Evolutionary conservation across 2,888 invertebrate genomes (phyloP), one percentile per base, ranked within the genome.

Genomic region (Rapana venosa): DNA sequence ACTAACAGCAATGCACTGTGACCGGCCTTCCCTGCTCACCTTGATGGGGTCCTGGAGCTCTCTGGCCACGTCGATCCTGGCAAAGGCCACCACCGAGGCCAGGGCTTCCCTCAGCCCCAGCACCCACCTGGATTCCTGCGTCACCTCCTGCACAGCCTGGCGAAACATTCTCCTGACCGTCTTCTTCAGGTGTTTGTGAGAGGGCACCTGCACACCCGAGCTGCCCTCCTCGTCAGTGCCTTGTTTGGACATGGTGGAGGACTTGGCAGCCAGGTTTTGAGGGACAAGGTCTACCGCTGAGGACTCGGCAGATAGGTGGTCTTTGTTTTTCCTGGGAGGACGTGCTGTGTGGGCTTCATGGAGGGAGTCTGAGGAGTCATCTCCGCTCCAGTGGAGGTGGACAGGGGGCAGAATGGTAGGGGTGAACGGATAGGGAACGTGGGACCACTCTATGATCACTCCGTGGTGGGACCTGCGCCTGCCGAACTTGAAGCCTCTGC

Each of bases 61-160:
- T 35, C 66, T 58, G n/a, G n/a, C 11, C 20, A 88, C 35, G 30
- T 88, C 88, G 6, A 83, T 0, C 61, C 81, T 61, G 58, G 88
- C 58, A 20, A 79, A 77, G 61, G 61, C 88, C 20, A 83, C 30
- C 13, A 58, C 83, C 22, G 66, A 30, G 36, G 88, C 88, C 61
- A 88, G 36, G 61, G 66, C 35, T n/a, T 56, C 83, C 79, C 83
- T 88, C 66, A 83, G 61, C n/a, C 66, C 83, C 83, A 88, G 22
- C 35, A 83, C n/a, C 81, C 83, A 88, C 66, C 35, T 30, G 35
- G 66, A 66, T 47, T 88, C 81, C 22, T 61, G 20, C 13, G 22
- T 26, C 83, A 88, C 30, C 88, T 88, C 88, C 26, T 30, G 0
- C 35, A 35, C 11, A 0, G 83, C 56, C 36, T 66, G 17, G 26